Evolutionary conservation across 2,113 vertebrate species (phyloP).

Genomic region (Brachyistius frenatus): DNA sequence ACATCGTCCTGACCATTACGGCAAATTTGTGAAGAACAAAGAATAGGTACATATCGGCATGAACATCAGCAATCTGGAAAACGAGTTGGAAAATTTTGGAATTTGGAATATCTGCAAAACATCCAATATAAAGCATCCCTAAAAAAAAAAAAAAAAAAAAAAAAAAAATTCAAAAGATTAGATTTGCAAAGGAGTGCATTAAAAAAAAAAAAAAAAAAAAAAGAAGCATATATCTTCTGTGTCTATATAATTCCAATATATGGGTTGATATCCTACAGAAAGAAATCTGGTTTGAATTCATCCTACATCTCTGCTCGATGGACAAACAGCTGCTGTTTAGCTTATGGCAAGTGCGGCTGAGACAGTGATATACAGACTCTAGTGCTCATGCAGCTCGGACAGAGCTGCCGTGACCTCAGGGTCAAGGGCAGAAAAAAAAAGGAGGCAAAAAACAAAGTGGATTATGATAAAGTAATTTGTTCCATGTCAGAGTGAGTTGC

Average conservation of each 20-base stretch:
- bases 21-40: too few species aligned
- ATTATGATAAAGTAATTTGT: constrained; percentile 79
- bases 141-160: neutral
- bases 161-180: neutral
- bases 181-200: constrained; percentile 1
- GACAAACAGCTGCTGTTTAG: constrained; percentile 66
- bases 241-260: neutral
- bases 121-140: too few species aligned
- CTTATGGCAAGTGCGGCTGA: constrained; percentile 39
- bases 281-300: constrained; percentile 8
- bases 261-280: neutral
- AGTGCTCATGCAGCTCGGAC: constrained; percentile 33
- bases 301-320: constrained; percentile 22
- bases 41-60: too few species aligned
- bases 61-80: too few species aligned
- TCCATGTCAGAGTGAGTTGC: constrained; percentile 63
- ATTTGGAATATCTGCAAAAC: too few species aligned
- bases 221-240: neutral
- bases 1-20: too few species aligned
- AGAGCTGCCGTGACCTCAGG: constrained; percentile 45
- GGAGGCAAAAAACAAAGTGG: constrained; percentile 63
- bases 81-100: too few species aligned
- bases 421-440: constrained; percentile 58
- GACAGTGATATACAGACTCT: constrained; percentile 48
- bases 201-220: neutral